These are phyloP conservation scores for Chelonoidis abingdonii DNA, from an alignment of 2,113 vertebrate genomes.

Conservation along the genomic window DNA sequence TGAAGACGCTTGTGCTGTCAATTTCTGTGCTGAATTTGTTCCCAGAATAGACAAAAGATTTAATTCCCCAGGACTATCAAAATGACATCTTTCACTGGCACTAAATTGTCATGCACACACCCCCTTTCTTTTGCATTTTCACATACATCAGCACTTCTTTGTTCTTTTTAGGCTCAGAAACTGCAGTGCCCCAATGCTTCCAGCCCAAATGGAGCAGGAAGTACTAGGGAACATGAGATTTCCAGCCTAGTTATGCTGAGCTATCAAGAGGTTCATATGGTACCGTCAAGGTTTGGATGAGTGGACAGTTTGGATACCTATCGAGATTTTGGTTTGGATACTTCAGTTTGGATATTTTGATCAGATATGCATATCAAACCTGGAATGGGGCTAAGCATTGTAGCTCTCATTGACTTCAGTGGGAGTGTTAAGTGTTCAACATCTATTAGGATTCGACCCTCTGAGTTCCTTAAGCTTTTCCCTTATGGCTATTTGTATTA, in stretches of 20 bases:
- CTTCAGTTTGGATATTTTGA: neutral
- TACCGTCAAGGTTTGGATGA: neutral
- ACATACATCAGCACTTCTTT: neutral
- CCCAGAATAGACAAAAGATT: neutral
- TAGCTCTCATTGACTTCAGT: neutral
- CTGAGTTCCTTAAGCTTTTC: neutral
- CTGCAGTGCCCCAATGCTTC: accelerated
- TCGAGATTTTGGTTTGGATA: neutral
- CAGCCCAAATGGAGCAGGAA: neutral
- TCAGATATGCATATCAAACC: neutral
- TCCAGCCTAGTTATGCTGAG: neutral
- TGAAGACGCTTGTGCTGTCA: neutral
- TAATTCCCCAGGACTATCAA: neutral
- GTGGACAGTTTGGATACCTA: neutral
- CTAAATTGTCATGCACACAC: neutral
- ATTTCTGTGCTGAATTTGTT: neutral
- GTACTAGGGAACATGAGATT: neutral
- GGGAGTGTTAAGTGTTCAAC: neutral
- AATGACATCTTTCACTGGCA: neutral
- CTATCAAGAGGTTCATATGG: accelerated
- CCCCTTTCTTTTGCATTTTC: accelerated
- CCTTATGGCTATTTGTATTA: neutral
- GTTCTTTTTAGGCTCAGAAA: neutral
- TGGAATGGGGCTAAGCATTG: neutral
- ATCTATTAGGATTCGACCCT: neutral